phyloP scores from a whole-genome alignment of 2,797 vertebrate species.

The Acrossocheilus fasciatus region DNA sequence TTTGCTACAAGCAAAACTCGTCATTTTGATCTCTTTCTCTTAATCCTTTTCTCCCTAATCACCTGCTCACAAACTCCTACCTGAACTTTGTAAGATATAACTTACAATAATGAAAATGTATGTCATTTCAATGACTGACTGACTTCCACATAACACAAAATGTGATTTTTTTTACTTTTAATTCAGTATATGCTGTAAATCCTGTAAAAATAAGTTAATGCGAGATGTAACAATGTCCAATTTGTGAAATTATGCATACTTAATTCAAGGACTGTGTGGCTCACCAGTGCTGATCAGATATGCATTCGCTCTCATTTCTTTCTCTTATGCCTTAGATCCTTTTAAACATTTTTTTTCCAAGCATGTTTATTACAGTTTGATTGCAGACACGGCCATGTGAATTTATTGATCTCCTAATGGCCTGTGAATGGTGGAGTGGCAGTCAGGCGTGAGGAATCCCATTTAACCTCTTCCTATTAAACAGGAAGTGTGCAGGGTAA shows the following conservation, averaged over 20 bases:
- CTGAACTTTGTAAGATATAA: not conserved
- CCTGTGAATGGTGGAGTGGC: conserved; percentile 64
- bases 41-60: too few relatives aligned
- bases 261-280: not conserved
- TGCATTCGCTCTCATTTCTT: not conserved
- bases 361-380: conserved; percentile 45
- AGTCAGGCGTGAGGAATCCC: conserved; percentile 66
- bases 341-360: conserved; percentile 25
- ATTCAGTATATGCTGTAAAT: not conserved
- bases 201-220: too few relatives aligned
- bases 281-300: not conserved
- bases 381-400: conserved; percentile 45
- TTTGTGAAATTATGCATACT: not conserved
- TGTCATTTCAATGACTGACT: not conserved
- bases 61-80: not conserved
- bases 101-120: not conserved
- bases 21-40: not conserved
- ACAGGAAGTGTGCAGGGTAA: conserved; percentile 67
- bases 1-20: not conserved
- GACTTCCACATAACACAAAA: not conserved
- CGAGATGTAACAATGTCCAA: too few relatives aligned
- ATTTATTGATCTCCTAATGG: conserved; percentile 67
- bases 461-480: conserved; percentile 67
- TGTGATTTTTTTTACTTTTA: not conserved
- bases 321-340: not conserved